Conservation (phyloP, 2,888 invertebrate genomes). For the Hesperia comma region DNA sequence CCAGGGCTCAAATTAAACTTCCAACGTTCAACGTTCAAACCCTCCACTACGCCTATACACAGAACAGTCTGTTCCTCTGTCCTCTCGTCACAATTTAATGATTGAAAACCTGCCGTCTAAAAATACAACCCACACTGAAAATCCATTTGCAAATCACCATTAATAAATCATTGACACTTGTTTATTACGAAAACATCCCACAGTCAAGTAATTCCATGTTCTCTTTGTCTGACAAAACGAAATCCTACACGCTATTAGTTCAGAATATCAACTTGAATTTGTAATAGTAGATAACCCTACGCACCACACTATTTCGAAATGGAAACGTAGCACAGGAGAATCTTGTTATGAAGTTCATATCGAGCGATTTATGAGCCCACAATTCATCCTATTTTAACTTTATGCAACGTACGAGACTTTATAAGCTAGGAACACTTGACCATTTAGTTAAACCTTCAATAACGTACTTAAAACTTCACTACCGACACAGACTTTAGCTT, state of each 20-base stretch:
- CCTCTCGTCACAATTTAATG: slow-evolving; percentile 20
- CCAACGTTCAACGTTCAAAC: slow-evolving; percentile 15
- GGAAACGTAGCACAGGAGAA: slow-evolving; percentile 1
- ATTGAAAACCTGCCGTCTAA: slow-evolving; percentile 28
- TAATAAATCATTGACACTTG: slow-evolving; percentile 29
- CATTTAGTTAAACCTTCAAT: not conserved
- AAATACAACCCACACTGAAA: slow-evolving; percentile 26
- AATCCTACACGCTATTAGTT: slow-evolving; percentile 31
- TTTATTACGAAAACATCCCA: slow-evolving; percentile 35
- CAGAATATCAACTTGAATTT: slow-evolving; percentile 4
- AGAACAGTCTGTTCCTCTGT: no score
- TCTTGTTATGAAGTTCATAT: not conserved
- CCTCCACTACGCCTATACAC: slow-evolving; percentile 8
- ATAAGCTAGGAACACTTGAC: not conserved
- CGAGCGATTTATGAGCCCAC: slow-evolving; percentile 2
- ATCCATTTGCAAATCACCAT: slow-evolving; percentile 31
- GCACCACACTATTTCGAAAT: slow-evolving; percentile 28
- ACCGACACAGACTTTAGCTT: not conserved
- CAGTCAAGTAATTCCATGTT: slow-evolving; percentile 27
- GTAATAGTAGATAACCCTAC: slow-evolving; percentile 19
- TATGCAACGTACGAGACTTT: not conserved
- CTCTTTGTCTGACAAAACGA: slow-evolving; percentile 27
- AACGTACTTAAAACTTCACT: not conserved
- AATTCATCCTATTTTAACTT: slow-evolving; percentile 5
- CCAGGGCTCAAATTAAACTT: slow-evolving; percentile 34